Evolutionary conservation across 2,888 invertebrate species (phyloP), one percentile per base, ranked within the genome.

Genomic region (Nemoura dubitans): DNA sequence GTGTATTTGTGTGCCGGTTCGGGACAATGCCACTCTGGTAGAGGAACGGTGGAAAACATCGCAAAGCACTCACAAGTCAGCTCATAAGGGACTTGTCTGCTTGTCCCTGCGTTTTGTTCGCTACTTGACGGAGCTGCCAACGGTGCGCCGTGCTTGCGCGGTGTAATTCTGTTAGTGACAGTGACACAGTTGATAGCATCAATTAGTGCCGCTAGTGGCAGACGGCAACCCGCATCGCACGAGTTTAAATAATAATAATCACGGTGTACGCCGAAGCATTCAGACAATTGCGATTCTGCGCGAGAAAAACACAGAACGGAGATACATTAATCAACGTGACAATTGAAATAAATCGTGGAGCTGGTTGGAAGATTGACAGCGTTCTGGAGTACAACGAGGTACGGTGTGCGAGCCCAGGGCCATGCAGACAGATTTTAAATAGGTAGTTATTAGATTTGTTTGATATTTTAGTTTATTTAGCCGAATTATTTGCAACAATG

Each of bases 101-200:
- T 25, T 87, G 87, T 85, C 87, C 85, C 76, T n/a, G 28, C 87
- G 87, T 87, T 87, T 87, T 87, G 87, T 87, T 83, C 77, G 85
- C 81, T 83, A 86, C 78, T 78, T 42, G 43, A 29, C 21, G 25
- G 78, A 27, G 59, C 16, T 59, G 77, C 85, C 76, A 25, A 29
- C 85, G n/a, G n/a, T n/a, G n/a, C n/a, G 26, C 43, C 27, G 26
- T 42, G 82, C 28, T n/a, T n/a, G n/a, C n/a, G n/a, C n/a, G n/a
- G 25, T 82, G 21, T 78, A 16, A 76, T 76, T 85, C 85, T 76
- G 85, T 83, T 10, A 28, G 29, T 43, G 85, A 86, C 87, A 87
- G 85, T 86, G 87, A 87, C 85, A 27, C 82, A 77, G 82, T 83
- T 87, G 87, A 87, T 87, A 83, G 85, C 77, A 86, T 85, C 83